These are phyloP conservation scores for Leptinotarsa peninsularis DNA, from an alignment of 2,888 invertebrate species.

Conservation along the genomic window DNA sequence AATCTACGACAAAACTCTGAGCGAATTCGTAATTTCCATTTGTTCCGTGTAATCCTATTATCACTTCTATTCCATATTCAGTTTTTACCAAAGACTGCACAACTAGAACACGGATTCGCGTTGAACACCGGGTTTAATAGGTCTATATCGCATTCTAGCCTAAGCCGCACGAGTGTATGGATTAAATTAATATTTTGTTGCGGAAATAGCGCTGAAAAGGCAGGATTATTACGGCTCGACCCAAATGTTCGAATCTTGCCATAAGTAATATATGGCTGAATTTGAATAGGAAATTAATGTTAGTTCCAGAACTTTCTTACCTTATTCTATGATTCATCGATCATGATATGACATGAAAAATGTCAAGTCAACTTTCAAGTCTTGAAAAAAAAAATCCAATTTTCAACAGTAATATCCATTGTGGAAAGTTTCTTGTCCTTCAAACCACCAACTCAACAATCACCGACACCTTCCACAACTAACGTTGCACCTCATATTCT, in stretches of 20 bases:
- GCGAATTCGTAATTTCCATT: slow-evolving; percentile 15
- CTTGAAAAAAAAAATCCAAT: too few species aligned
- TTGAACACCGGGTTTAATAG: slow-evolving; percentile 7
- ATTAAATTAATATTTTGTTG: slow-evolving; percentile 20
- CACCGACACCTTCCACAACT: too few species aligned
- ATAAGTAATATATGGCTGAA: not conserved
- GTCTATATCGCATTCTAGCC: not conserved
- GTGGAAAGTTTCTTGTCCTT: too few species aligned
- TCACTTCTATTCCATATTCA: slow-evolving; percentile 13
- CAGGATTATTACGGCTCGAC: slow-evolving; percentile 7
- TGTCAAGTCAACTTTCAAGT: too few species aligned
- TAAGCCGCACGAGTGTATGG: slow-evolving; percentile 15
- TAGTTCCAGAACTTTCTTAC: not conserved
- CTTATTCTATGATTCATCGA: too few species aligned
- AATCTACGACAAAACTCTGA: slow-evolving; percentile 18
- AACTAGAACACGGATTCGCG: slow-evolving; percentile 1
- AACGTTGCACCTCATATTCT: too few species aligned
- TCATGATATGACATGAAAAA: too few species aligned
- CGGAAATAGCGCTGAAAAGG: slow-evolving; percentile 8
- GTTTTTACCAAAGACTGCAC: slow-evolving; percentile 18
- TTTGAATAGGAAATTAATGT: not conserved
- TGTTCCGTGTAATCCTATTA: slow-evolving; percentile 24
- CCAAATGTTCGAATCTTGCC: not conserved
- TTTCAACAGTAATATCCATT: too few species aligned
- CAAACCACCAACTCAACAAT: too few species aligned